A percentile compares a stretch with the other conserved stretches of the same genome.
These are phyloP conservation scores for Ictalurus punctatus DNA, from an alignment of 2,113 vertebrate genomes.

Conservation along the genomic window DNA sequence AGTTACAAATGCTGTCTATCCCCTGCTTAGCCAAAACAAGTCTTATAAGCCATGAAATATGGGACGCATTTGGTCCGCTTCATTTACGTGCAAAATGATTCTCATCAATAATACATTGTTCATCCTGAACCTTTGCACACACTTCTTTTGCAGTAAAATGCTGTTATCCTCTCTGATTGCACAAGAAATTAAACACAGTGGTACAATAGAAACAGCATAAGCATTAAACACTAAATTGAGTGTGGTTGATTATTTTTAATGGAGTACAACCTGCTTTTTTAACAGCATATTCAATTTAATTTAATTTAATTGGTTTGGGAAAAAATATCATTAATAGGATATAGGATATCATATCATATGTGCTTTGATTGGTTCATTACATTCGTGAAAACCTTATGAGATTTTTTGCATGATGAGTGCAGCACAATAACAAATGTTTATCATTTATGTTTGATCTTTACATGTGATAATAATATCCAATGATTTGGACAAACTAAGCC, in stretches of 20 bases:
- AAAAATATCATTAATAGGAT: no score
- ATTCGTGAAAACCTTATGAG: neutral
- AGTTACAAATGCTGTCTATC: neutral
- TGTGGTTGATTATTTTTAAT: neutral
- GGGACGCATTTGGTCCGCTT: constrained; percentile 19
- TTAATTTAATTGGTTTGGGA: neutral
- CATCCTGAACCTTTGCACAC: neutral
- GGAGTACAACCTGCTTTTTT: neutral
- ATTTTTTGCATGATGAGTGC: no score
- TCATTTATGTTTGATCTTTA: no score
- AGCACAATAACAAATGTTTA: no score
- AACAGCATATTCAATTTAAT: neutral
- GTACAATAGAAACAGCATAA: neutral
- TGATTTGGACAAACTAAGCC: neutral
- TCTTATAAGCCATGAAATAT: constrained; percentile 15
- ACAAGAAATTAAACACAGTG: neutral
- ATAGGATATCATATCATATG: neutral
- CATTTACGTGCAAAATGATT: constrained; percentile 47
- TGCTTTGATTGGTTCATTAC: neutral
- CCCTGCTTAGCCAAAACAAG: neutral
- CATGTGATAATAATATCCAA: neutral
- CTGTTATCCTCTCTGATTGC: constrained; percentile 22
- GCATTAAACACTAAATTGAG: neutral
- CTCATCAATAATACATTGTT: constrained; percentile 41
- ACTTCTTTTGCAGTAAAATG: neutral